Evolutionary conservation across 2,888 invertebrate genomes (phyloP).

Genomic region (Prosopocoilus inquinatus): DNA sequence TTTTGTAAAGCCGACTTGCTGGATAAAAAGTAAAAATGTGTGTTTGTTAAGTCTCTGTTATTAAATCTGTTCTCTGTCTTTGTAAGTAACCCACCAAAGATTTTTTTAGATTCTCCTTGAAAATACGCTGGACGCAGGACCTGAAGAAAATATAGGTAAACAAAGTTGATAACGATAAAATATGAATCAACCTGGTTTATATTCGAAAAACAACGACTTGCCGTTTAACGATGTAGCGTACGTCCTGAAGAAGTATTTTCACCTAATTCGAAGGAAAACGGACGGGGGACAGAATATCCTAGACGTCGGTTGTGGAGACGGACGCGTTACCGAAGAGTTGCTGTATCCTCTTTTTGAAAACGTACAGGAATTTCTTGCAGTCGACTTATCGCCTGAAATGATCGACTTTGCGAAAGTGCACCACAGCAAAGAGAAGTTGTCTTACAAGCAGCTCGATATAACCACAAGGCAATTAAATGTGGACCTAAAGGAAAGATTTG

Average conservation of each 20-base stretch:
- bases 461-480: slow-evolving; percentile 52
- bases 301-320: slow-evolving; percentile 76
- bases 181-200: slow-evolving; percentile 66
- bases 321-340: slow-evolving; percentile 65
- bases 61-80: too few relatives aligned
- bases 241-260: slow-evolving; percentile 63
- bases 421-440: slow-evolving; percentile 48
- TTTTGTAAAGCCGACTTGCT: too few relatives aligned
- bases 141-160: too few relatives aligned
- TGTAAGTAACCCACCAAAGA: too few relatives aligned
- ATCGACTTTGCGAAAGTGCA: slow-evolving; percentile 53
- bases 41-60: too few relatives aligned
- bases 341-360: slow-evolving; percentile 59
- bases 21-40: too few relatives aligned
- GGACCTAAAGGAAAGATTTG: slow-evolving; percentile 55
- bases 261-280: slow-evolving; percentile 52
- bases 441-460: slow-evolving; percentile 61
- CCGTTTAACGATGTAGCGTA: slow-evolving; percentile 67
- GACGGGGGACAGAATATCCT: slow-evolving; percentile 55
- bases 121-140: too few relatives aligned
- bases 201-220: slow-evolving; percentile 64
- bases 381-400: slow-evolving; percentile 73
- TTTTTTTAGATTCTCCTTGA: too few relatives aligned
- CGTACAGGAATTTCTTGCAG: slow-evolving; percentile 59
- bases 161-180: too few relatives aligned